These are phyloP conservation scores for Mormyrus lacerda DNA, from an alignment of 2,113 vertebrate genomes.

Conservation along the genomic window DNA sequence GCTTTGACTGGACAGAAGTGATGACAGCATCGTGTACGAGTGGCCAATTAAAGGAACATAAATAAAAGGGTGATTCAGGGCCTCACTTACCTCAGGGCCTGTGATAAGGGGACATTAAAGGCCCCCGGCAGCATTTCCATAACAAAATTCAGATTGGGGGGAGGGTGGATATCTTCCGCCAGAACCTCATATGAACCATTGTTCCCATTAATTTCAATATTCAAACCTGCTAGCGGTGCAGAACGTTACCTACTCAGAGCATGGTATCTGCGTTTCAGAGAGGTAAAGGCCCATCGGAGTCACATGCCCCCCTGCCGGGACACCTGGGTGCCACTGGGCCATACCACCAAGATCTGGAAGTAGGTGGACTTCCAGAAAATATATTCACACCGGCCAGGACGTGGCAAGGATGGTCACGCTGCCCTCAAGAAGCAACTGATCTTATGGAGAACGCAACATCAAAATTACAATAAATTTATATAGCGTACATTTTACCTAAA, in stretches of 20 bases:
- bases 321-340: background rate
- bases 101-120: slow-evolving; percentile 42
- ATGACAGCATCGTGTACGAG: background rate
- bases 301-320: background rate
- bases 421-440: background rate
- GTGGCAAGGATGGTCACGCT: background rate
- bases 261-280: background rate
- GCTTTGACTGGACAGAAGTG: background rate
- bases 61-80: background rate
- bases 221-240: slow-evolving; percentile 42
- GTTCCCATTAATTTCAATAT: slow-evolving; percentile 57
- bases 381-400: background rate
- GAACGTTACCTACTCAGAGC: background rate
- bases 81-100: slow-evolving; percentile 34
- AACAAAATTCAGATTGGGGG: slow-evolving; percentile 37
- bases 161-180: slow-evolving; percentile 39
- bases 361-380: background rate
- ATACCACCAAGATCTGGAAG: background rate
- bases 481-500: background rate
- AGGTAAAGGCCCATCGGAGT: background rate
- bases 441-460: background rate
- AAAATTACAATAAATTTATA: background rate
- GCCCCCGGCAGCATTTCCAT: slow-evolving; percentile 48
- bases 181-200: slow-evolving; percentile 37
- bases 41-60: background rate